These are phyloP conservation scores for Sporophila hypoxantha DNA, from an alignment of 2,113 vertebrate genomes.

Conservation along the genomic window DNA sequence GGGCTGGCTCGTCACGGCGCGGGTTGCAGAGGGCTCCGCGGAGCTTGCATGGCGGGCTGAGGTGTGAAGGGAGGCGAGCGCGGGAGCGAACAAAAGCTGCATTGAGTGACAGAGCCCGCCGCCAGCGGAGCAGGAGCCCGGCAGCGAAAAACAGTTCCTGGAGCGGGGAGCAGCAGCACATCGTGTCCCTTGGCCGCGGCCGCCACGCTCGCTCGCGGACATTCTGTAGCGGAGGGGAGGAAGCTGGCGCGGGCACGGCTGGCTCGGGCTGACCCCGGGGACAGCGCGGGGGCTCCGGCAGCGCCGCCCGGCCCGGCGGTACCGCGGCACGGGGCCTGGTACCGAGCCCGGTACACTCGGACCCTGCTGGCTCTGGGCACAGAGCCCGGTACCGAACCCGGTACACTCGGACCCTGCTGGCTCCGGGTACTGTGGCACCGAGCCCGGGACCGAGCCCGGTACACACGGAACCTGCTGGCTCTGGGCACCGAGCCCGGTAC, in stretches of 20 bases:
- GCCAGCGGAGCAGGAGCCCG: slow-evolving; percentile 12
- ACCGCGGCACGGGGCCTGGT: not conserved
- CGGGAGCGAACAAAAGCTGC: slow-evolving; percentile 34
- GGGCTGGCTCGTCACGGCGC: not conserved
- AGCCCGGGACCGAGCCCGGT: no score
- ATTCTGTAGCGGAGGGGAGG: slow-evolving; percentile 42
- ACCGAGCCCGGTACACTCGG: not conserved
- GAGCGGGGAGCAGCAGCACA: slow-evolving; percentile 50
- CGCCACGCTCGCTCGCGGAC: slow-evolving; percentile 30
- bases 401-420: no score
- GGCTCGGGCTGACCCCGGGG: slow-evolving; percentile 9
- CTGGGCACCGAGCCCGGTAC: no score
- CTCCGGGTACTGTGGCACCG: no score
- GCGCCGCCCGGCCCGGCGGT: not conserved
- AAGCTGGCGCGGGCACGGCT: slow-evolving; percentile 17
- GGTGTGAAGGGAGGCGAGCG: not conserved
- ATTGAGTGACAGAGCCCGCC: slow-evolving; percentile 23
- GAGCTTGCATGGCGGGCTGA: not conserved
- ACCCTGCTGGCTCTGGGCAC: no score
- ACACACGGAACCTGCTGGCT: no score
- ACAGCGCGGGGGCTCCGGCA: not conserved
- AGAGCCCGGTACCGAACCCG: no score
- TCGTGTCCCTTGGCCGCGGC: slow-evolving; percentile 59
- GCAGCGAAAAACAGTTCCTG: slow-evolving; percentile 51
- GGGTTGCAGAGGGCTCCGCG: not conserved